A percentile compares a stretch with the other conserved stretches of the same genome.
Evolutionary conservation across 2,113 vertebrate genomes (phyloP).

Genomic region (Oriolus oriolus): DNA sequence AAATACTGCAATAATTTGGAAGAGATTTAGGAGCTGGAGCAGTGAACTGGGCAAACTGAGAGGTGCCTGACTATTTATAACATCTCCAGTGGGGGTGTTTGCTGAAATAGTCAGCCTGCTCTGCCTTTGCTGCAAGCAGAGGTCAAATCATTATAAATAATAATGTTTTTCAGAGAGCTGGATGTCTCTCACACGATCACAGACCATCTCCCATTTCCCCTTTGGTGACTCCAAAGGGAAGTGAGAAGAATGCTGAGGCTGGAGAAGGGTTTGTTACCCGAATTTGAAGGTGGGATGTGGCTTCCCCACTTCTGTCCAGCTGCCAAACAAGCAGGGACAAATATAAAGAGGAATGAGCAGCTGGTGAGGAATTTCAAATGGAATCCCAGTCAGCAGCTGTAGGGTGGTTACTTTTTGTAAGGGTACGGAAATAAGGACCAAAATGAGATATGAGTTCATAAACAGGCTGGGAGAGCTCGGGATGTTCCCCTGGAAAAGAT

Average conservation of each 20-base stretch:
- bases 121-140: not conserved
- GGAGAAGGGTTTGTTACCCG: fast-evolving
- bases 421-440: not conserved
- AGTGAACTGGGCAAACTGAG: not conserved
- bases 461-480: not conserved
- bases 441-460: not conserved
- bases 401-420: not conserved
- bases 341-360: too few relatives aligned
- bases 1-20: not conserved
- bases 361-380: not conserved
- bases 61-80: not conserved
- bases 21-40: not conserved
- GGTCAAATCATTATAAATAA: not conserved
- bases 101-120: not conserved
- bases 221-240: not conserved
- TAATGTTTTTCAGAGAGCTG: not conserved
- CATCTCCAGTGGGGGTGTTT: not conserved
- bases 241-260: too few relatives aligned
- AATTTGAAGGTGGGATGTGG: not conserved
- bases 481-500: fast-evolving
- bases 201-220: not conserved
- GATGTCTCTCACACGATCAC: not conserved
- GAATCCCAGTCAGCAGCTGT: fast-evolving
- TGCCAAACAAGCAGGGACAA: not conserved
- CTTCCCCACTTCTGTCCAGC: not conserved